These are phyloP conservation scores for Brachypodius melanocephalos DNA, from an alignment of 2,113 vertebrate genomes.

Conservation along the genomic window DNA sequence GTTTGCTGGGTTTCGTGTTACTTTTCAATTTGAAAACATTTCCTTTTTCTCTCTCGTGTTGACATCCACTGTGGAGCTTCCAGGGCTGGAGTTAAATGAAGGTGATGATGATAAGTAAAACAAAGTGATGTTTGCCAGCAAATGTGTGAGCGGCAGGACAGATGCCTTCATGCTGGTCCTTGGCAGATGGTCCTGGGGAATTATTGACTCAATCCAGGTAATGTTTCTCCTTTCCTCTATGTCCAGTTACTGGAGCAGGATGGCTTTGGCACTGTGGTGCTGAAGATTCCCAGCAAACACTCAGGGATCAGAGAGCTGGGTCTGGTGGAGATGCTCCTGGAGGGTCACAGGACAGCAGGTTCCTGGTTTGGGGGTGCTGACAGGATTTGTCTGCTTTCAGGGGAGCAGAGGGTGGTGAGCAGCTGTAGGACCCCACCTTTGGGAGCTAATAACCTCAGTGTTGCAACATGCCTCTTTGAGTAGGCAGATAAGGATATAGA, in stretches of 20 bases:
- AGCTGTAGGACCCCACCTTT: not conserved
- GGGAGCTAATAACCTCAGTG: not conserved
- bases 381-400: not conserved
- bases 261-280: not conserved
- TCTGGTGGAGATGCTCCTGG: not conserved
- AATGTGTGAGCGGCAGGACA: not conserved
- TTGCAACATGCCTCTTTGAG: not conserved
- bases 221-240: not conserved
- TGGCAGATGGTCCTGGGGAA: not conserved
- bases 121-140: not conserved
- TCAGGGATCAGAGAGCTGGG: accelerated
- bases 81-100: not conserved
- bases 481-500: not conserved
- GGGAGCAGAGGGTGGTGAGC: not conserved
- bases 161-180: not conserved
- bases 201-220: not conserved
- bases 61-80: not conserved
- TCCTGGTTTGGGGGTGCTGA: not conserved
- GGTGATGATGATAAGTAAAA: not conserved
- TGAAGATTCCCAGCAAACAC: not conserved
- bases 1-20: not conserved
- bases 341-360: not conserved
- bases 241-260: accelerated
- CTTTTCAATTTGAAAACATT: constrained; percentile 6
- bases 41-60: not conserved